phyloP scores from a whole-genome alignment of 2,797 vertebrate genomes.

The Benthosema pterotum region DNA sequence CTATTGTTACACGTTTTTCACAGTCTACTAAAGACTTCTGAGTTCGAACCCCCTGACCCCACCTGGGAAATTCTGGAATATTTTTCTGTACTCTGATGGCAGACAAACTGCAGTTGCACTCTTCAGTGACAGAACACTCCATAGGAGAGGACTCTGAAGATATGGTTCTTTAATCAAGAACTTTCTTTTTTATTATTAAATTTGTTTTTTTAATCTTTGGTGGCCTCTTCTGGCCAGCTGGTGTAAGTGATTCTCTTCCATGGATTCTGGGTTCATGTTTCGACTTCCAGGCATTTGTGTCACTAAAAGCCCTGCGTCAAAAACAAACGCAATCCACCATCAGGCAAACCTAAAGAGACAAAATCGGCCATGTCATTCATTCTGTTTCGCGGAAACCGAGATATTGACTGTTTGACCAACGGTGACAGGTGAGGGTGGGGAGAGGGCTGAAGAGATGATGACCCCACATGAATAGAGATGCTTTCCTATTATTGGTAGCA shows the following conservation, averaged over 20 bases:
- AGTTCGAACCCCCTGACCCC: constrained; percentile 20
- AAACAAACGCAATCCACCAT: constrained; percentile 15
- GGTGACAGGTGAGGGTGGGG: too few relatives aligned
- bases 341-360: constrained; percentile 54
- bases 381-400: constrained; percentile 9
- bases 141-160: constrained; percentile 17
- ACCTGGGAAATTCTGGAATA: constrained; percentile 33
- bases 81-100: constrained; percentile 14
- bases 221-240: constrained; percentile 11
- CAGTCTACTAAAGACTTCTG: constrained; percentile 37
- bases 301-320: neutral
- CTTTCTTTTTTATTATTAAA: too few relatives aligned
- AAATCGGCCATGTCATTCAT: neutral
- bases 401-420: too few relatives aligned
- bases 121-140: neutral
- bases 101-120: neutral
- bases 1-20: constrained; percentile 57
- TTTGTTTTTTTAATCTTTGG: neutral
- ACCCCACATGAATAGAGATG: too few relatives aligned
- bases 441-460: neutral
- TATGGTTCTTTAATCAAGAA: constrained; percentile 11
- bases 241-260: constrained; percentile 12
- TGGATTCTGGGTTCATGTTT: constrained; percentile 13
- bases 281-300: neutral
- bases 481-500: too few relatives aligned